phyloP scores from a whole-genome alignment of 2,113 vertebrate species.

The Psammodynastes pulverulentus region DNA sequence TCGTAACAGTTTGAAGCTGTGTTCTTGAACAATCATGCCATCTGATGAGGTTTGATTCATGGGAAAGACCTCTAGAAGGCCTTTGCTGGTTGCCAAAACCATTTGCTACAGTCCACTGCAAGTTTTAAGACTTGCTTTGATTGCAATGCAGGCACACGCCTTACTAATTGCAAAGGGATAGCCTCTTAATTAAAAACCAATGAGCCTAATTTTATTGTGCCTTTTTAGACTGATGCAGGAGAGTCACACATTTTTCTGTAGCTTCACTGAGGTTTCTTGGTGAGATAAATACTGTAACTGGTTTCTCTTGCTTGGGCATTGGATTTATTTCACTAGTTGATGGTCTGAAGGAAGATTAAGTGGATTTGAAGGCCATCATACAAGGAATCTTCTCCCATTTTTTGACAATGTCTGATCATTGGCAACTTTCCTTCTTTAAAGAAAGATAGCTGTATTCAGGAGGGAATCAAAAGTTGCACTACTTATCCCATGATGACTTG shows the following conservation, averaged over 20 bases:
- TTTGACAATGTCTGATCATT: slow-evolving; percentile 14
- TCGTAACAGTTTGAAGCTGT: not conserved
- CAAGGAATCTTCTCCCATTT: slow-evolving; percentile 1
- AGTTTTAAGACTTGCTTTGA: not conserved
- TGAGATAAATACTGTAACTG: slow-evolving; percentile 40
- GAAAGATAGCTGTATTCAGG: not conserved
- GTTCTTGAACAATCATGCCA: slow-evolving; percentile 24
- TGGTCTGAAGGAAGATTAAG: not conserved
- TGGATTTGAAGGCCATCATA: not conserved
- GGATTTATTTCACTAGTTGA: not conserved
- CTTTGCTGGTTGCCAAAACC: slow-evolving; percentile 1
- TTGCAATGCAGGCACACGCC: not conserved
- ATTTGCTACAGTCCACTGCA: slow-evolving; percentile 30
- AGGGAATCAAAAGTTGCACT: not conserved
- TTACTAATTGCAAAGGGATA: slow-evolving; percentile 40
- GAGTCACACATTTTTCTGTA: slow-evolving; percentile 13
- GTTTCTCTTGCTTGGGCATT: not conserved
- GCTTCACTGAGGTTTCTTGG: slow-evolving; percentile 43
- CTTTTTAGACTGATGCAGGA: slow-evolving; percentile 7
- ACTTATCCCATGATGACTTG: slow-evolving; percentile 12
- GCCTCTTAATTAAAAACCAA: slow-evolving; percentile 51
- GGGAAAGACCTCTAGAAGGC: slow-evolving; percentile 33
- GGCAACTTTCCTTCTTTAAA: slow-evolving; percentile 9
- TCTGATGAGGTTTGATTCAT: not conserved
- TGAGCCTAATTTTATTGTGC: slow-evolving; percentile 40